These are phyloP conservation scores for Peromyscus polionotus DNA, from an alignment of 2,113 vertebrate species.

Conservation along the genomic window DNA sequence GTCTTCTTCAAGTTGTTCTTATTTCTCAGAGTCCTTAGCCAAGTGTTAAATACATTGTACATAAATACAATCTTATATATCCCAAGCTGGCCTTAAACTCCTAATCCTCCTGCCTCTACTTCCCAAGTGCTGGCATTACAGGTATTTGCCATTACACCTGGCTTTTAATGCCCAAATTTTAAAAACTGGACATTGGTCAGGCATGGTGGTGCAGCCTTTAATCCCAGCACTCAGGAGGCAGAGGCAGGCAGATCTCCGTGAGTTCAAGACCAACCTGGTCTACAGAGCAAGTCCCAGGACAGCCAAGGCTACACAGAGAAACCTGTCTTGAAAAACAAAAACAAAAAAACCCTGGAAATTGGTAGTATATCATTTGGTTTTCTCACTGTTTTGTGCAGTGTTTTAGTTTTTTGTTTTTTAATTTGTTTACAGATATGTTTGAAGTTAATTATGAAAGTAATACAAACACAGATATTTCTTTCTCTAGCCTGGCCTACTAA, in stretches of 20 bases:
- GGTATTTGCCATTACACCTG: not conserved
- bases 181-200: not conserved
- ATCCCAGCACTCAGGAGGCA: not conserved
- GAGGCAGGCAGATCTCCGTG: not conserved
- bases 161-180: not conserved
- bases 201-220: not conserved
- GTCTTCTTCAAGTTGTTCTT: constrained; percentile 58
- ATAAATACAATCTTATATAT: not conserved
- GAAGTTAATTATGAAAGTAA: constrained; percentile 10
- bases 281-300: not conserved
- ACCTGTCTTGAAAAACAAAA: not conserved
- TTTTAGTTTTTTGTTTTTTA: not conserved
- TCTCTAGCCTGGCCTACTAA: not conserved
- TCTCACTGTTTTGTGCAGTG: not conserved
- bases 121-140: not conserved
- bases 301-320: not conserved
- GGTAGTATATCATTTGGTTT: not conserved
- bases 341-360: not conserved
- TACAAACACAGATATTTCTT: not conserved
- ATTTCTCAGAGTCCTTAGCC: not conserved
- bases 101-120: not conserved
- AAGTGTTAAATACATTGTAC: not conserved
- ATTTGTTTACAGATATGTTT: not conserved
- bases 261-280: not conserved
- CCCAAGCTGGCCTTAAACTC: not conserved